phyloP scores from a whole-genome alignment of 1,140 invertebrate genomes.

The Prorops nasuta region DNA sequence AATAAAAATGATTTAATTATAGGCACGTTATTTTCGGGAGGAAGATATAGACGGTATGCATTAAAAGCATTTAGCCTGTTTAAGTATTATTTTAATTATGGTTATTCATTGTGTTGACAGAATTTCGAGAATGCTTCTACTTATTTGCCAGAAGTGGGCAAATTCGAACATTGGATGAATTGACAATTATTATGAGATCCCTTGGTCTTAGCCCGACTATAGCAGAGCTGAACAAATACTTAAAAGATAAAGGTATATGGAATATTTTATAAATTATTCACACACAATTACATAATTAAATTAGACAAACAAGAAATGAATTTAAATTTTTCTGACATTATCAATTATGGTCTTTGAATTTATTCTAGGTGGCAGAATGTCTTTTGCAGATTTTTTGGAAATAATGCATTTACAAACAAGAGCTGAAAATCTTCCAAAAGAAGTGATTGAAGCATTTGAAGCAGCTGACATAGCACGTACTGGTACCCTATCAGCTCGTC shows the following conservation, averaged over 20 bases:
- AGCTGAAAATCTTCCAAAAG: constrained; percentile 84
- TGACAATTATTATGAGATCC: constrained; percentile 92
- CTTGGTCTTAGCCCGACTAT: constrained; percentile 91
- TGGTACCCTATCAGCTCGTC: constrained; percentile 77
- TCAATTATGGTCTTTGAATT: too few species aligned
- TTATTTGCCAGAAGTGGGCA: constrained; percentile 85
- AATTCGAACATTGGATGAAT: constrained; percentile 83
- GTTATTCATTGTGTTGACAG: constrained; percentile 59
- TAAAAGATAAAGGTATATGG: constrained; percentile 77
- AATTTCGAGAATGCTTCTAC: constrained; percentile 93
- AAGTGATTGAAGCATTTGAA: constrained; percentile 85
- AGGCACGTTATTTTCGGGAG: constrained; percentile 81
- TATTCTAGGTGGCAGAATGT: constrained; percentile 80
- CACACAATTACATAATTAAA: too few species aligned
- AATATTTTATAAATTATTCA: constrained; percentile 4
- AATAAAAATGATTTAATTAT: too few species aligned
- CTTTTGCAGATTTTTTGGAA: constrained; percentile 93
- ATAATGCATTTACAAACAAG: constrained; percentile 89
- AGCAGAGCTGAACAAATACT: constrained; percentile 81
- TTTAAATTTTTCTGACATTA: too few species aligned
- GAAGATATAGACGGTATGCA: constrained; percentile 78
- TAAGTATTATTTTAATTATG: constrained; percentile 1
- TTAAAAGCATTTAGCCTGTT: constrained; percentile 2
- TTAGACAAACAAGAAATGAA: too few species aligned
- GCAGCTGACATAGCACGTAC: constrained; percentile 75